Conservation (phyloP, 2,113 vertebrate species). For the Emydocephalus ijimae region DNA sequence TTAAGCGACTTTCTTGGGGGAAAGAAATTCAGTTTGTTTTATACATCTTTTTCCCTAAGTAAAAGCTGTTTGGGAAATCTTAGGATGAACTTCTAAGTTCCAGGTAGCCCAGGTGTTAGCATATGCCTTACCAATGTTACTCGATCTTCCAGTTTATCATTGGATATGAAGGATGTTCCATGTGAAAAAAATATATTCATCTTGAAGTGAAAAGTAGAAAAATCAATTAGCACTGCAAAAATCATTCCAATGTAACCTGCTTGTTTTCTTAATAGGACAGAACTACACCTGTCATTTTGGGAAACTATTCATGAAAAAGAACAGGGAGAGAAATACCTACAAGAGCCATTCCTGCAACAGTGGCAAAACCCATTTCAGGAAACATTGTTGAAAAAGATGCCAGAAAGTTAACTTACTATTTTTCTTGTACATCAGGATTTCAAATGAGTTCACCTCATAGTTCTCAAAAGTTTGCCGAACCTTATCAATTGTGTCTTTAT, state of each 20-base stretch:
- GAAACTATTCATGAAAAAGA: background rate
- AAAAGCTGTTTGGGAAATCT: background rate
- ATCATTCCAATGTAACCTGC: background rate
- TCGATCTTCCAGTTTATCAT: background rate
- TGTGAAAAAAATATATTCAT: background rate
- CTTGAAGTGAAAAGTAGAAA: background rate
- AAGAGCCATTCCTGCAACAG: background rate
- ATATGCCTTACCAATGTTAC: background rate
- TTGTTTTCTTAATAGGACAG: background rate
- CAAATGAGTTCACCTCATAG: constrained; percentile 95
- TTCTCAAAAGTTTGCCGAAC: constrained; percentile 92
- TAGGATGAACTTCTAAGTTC: background rate
- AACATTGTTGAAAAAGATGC: background rate
- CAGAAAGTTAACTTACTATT: constrained; percentile 82
- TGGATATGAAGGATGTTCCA: background rate
- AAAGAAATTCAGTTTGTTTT: background rate
- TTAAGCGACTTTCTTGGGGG: background rate
- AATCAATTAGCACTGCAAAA: background rate
- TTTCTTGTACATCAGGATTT: constrained; percentile 98
- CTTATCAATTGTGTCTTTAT: constrained; percentile 88
- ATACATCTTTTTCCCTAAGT: background rate
- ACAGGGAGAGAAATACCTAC: background rate
- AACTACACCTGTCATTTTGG: background rate
- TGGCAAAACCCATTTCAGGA: background rate
- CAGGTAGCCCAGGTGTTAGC: background rate